Evolutionary conservation across 2,888 invertebrate genomes (phyloP).

Genomic region (Brachycybe producta): DNA sequence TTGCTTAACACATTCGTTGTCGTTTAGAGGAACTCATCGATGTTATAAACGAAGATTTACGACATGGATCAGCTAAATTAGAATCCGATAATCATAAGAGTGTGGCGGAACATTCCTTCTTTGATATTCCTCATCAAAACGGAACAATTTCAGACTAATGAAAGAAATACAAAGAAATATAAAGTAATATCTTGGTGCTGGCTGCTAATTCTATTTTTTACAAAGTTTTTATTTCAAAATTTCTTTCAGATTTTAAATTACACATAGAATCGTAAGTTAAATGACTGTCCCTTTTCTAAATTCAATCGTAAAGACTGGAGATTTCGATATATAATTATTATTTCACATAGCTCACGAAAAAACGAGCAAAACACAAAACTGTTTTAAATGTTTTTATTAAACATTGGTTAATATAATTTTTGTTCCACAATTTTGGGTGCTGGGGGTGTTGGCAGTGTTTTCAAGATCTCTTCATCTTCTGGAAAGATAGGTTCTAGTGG

Average conservation of each 20-base stretch:
- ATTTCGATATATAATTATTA: too few species aligned
- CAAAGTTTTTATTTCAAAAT: too few species aligned
- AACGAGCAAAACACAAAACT: neutral
- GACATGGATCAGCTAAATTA: slow-evolving; percentile 47
- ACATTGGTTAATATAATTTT: neutral
- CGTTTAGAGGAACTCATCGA: slow-evolving; percentile 53
- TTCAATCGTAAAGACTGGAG: too few species aligned
- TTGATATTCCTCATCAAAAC: too few species aligned
- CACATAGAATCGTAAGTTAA: too few species aligned
- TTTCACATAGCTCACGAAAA: too few species aligned
- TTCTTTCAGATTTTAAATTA: too few species aligned
- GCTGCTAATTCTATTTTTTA: too few species aligned
- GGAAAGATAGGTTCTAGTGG: slow-evolving; percentile 46
- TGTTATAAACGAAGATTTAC: slow-evolving; percentile 68
- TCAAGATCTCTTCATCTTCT: slow-evolving; percentile 38
- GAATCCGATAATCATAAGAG: slow-evolving; percentile 42
- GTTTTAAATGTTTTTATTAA: neutral
- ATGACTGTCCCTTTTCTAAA: too few species aligned
- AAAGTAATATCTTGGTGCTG: too few species aligned
- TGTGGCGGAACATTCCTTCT: slow-evolving; percentile 44
- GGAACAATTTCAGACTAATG: too few species aligned
- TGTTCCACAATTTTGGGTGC: neutral
- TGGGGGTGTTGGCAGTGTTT: slow-evolving; percentile 25
- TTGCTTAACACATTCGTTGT: neutral
- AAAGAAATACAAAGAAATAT: too few species aligned